Base-by-base conservation (phyloP, 2,888 invertebrate genomes). In the Neoascia interrupta region DNA sequence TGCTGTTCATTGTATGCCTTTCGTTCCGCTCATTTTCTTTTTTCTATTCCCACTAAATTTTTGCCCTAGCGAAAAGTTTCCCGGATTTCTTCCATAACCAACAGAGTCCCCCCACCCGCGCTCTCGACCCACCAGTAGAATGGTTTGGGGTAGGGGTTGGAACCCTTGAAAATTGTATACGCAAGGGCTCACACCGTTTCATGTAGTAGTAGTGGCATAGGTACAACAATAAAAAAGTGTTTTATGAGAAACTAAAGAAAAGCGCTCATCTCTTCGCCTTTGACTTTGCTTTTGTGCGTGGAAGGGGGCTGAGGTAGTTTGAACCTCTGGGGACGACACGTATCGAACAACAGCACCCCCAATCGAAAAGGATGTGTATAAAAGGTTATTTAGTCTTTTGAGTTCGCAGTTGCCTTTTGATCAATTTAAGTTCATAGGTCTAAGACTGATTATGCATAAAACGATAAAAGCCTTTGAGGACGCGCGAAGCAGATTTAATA, bases 1-100 rank as follows among this genome's bases (percentile, higher is more conserved):
- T 34, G 36, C 54, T 28, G 51, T 31, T 31, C 8, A 3, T 54
- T 60, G 2, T 47, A 5, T 28, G 26, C 31, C 39, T 54, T 72
- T 64, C 63, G 51, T 63, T 63, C 63, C 54, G 23, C 13, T 56
- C 41, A 39, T 68, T 60, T 66, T 56, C 53, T 56, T 53, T 61
- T 66, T 76, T 76, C 76, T 76, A 76, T 76, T 76, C 54, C 54
- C 72, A 76, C 76, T 76, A 76, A 76, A 72, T 58, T 66, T 76
- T 64, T 72, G 53, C 72, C 64, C 47, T 72, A 66, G 64, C 76
- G 37, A 64, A 76, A 72, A 64, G 64, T 76, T 60, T 72, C 58
- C 72, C 72, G 64, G 64, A 66, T 64, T 76, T 76, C 53, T 23
- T 53, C 47, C 43, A 31, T 45, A 49, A 61, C 60, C 58, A 58